Percentiles rank a stretch among this genome's conserved stretches.
Evolutionary conservation across 2,888 invertebrate species (phyloP).

Genomic region (Antheraea assamensis): DNA sequence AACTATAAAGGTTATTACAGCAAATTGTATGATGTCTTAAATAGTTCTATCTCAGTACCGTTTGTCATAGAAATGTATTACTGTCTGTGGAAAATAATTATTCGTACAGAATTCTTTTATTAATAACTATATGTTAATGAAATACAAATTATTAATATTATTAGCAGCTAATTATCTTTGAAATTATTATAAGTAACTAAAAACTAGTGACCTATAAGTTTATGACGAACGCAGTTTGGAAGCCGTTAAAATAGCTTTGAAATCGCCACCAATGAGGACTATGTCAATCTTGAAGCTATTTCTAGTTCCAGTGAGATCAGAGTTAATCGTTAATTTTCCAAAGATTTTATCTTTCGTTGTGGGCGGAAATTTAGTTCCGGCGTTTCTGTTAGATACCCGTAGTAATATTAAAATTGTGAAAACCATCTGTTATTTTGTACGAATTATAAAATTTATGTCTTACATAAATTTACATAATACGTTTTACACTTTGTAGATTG

Average conservation of each 20-base stretch:
- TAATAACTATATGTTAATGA: neutral
- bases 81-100: neutral
- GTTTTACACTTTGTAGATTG: neutral
- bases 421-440: conserved; percentile 19
- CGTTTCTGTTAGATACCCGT: neutral
- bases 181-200: conserved; percentile 19
- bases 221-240: conserved; percentile 47
- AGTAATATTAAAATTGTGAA: neutral
- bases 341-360: conserved; percentile 23
- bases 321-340: conserved; percentile 36
- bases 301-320: conserved; percentile 45
- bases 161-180: neutral
- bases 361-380: neutral
- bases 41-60: no score
- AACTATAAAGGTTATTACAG: neutral
- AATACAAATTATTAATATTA: neutral
- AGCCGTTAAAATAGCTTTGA: conserved; percentile 58
- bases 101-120: neutral
- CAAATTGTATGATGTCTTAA: neutral
- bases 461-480: neutral
- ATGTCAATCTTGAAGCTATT: conserved; percentile 54
- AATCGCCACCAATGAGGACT: conserved; percentile 42
- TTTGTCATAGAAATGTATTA: neutral
- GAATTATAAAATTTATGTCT: neutral
- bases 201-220: conserved; percentile 32